These are phyloP conservation scores for Galagoides demidoff DNA, from an alignment of 2,797 vertebrate genomes.

Conservation along the genomic window DNA sequence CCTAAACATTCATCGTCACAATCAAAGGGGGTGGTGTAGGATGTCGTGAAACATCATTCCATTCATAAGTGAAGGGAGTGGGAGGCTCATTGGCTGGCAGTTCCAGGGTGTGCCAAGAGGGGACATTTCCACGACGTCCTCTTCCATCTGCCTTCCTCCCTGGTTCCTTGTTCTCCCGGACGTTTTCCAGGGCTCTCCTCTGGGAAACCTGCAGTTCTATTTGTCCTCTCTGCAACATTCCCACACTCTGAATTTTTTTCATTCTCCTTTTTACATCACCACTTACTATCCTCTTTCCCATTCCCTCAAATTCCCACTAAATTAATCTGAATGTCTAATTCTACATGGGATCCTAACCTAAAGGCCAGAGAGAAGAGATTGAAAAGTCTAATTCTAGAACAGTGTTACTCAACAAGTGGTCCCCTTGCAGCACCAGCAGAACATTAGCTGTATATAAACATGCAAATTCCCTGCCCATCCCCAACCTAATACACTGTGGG, in stretches of 20 bases:
- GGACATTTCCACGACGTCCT: not conserved
- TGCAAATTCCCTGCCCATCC: not conserved
- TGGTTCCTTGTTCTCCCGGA: not conserved
- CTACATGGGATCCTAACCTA: not conserved
- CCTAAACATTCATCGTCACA: not conserved
- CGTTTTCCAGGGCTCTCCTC: not conserved
- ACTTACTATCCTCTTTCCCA: not conserved
- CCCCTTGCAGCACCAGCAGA: not conserved
- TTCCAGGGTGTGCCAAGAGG: not conserved
- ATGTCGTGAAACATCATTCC: not conserved
- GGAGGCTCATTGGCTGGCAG: not conserved
- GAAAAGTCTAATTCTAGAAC: not conserved
- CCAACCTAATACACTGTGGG: not conserved
- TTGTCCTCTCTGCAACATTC: not conserved
- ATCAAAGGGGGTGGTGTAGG: not conserved
- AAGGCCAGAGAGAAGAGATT: too few relatives aligned
- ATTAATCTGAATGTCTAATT: conserved; percentile 22
- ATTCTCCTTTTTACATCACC: not conserved
- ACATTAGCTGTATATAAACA: not conserved
- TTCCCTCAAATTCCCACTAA: not conserved
- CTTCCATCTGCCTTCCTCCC: not conserved
- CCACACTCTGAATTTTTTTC: not conserved
- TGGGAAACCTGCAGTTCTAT: not conserved
- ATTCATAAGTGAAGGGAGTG: not conserved
- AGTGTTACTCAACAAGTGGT: not conserved